Evolutionary conservation across 2,797 vertebrate species (phyloP), one percentile per base, ranked within the genome.

Genomic region (Oophaga sylvatica): DNA sequence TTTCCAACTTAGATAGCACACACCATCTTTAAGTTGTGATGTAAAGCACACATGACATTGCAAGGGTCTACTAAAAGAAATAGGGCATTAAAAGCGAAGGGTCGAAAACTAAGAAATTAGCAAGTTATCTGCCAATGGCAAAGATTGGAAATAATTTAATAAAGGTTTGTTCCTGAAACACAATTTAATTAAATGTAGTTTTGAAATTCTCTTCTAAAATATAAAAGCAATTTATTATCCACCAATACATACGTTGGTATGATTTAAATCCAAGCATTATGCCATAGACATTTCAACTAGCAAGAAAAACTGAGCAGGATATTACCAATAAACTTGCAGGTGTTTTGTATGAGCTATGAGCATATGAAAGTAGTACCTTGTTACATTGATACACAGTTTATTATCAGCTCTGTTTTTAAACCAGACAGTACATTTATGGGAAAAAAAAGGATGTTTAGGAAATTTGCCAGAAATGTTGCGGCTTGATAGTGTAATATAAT

Each of bases 321-420:
- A 76, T 82, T 87, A 67, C 79, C 67, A 87, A 70, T 80, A 71
- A 86, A 59, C 10, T 20, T n/a, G 41, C 79, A 81, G 67, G 76
- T 81, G 79, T 81, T 48, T 56, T 19, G 73, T 22, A 75, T 71
- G 57, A 26, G 62, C 41, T 73, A 67, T 53, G 80, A 63, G 68
- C 31, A 76, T 75, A 53, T 57, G 19, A 3, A 29, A 31, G 63
- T 63, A 45, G 79, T 8, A 63, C 22, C 8, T 35, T 68, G 45
- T 45, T 17, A 48, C 16, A 67, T 48, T 41, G 35, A 41, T 41
- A 41, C 35, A 20, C 53, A 48, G 26, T 75, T 35, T 35, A 41
- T 19, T 73, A 78, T 29, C 71, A 56, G 16, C 41, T 9, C 16
- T 63, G 35, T 26, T 31, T 56, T 20, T 65, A 56, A 67, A 85